Conservation (phyloP, 1,140 invertebrate species). For the Drosophila tristis region DNA sequence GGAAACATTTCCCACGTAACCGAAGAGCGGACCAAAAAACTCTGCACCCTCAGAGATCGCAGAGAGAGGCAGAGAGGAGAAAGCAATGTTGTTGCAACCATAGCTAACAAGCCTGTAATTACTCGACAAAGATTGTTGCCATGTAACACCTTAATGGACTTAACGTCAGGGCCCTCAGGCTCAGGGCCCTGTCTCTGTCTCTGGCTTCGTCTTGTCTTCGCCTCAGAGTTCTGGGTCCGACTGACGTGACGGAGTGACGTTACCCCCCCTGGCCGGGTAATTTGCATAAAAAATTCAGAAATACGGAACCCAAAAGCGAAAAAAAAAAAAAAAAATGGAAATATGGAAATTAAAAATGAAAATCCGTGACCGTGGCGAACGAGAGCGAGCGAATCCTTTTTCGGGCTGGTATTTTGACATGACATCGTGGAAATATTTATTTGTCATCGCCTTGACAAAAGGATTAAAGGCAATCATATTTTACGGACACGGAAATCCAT, state of each 20-base stretch:
- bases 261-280: slow-evolving; percentile 40
- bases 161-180: slow-evolving; percentile 20
- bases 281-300: slow-evolving; percentile 68
- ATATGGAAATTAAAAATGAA: slow-evolving; percentile 34
- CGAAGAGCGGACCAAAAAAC: slow-evolving; percentile 26
- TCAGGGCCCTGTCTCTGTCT: not conserved
- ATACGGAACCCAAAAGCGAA: not conserved
- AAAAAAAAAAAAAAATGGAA: slow-evolving; percentile 15
- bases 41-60: slow-evolving; percentile 29
- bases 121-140: slow-evolving; percentile 73
- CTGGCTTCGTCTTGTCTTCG: no score
- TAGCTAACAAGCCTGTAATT: slow-evolving; percentile 81
- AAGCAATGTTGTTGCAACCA: slow-evolving; percentile 74
- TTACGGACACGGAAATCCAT: slow-evolving; percentile 54
- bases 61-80: slow-evolving; percentile 24
- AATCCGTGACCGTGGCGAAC: slow-evolving; percentile 11
- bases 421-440: slow-evolving; percentile 76
- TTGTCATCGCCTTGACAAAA: slow-evolving; percentile 52
- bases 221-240: slow-evolving; percentile 1
- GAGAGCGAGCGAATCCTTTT: slow-evolving; percentile 25
- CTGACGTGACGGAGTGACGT: slow-evolving; percentile 18
- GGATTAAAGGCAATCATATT: slow-evolving; percentile 65
- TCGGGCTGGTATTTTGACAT: slow-evolving; percentile 66
- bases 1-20: slow-evolving; percentile 71
- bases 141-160: slow-evolving; percentile 77